Conservation (phyloP, 2,113 vertebrate genomes). For the Sylvilagus bachmani region DNA sequence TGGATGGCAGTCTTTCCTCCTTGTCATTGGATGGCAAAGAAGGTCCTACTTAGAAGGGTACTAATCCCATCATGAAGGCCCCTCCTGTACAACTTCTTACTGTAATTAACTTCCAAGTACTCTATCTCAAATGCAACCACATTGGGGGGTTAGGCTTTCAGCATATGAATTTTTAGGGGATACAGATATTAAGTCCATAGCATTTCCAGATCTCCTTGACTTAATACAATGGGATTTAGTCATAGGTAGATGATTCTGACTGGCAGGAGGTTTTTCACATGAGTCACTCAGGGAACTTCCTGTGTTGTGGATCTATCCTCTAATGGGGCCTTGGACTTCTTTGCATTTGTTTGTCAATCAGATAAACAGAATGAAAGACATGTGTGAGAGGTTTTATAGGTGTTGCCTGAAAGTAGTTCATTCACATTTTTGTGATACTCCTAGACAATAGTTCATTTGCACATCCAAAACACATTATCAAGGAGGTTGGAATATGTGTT, state of each 20-base stretch:
- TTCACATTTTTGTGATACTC: background rate
- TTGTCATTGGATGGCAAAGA: background rate
- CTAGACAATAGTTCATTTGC: slow-evolving; percentile 11
- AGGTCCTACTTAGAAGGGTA: too few species aligned
- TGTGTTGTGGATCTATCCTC: background rate
- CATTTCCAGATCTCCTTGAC: background rate
- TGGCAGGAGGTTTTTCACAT: slow-evolving; percentile 31
- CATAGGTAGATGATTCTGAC: background rate
- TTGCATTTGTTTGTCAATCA: background rate
- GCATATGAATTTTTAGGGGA: background rate
- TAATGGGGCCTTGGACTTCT: background rate
- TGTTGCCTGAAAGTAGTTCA: background rate
- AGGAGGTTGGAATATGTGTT: background rate
- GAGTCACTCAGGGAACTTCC: background rate
- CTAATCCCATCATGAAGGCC: background rate
- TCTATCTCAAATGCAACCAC: background rate
- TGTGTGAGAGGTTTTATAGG: background rate
- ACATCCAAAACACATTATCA: background rate
- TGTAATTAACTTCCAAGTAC: background rate
- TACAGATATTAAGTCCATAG: background rate
- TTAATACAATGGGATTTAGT: slow-evolving; percentile 21
- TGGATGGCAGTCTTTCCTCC: background rate
- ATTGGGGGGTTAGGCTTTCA: background rate
- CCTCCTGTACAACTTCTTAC: background rate
- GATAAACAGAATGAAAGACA: slow-evolving; percentile 10